Conservation (phyloP, 2,797 vertebrate genomes). For the Botia almorhae region DNA sequence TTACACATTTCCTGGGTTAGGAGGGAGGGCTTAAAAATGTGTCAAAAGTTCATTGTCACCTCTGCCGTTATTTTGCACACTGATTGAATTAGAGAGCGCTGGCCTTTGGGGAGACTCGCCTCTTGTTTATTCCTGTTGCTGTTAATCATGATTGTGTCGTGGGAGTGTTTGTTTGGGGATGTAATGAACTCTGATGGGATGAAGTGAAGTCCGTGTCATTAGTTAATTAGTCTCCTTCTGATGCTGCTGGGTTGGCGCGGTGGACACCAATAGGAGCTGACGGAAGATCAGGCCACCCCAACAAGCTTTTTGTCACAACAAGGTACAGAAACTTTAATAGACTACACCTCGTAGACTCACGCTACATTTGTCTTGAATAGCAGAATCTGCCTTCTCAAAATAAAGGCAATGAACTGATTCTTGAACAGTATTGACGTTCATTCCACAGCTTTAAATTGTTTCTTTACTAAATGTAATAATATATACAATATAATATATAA, state of each 20-base stretch:
- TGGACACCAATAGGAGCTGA: slow-evolving; percentile 46
- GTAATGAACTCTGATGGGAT: slow-evolving; percentile 58
- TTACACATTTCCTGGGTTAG: neutral
- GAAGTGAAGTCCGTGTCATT: slow-evolving; percentile 57
- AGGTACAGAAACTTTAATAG: slow-evolving; percentile 47
- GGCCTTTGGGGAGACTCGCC: neutral
- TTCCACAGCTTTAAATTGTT: neutral
- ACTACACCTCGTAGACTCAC: slow-evolving; percentile 51
- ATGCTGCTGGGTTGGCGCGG: slow-evolving; percentile 47
- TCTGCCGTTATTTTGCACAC: slow-evolving; percentile 15
- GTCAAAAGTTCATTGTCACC: slow-evolving; percentile 26
- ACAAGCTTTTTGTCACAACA: slow-evolving; percentile 43
- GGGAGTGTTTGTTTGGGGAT: slow-evolving; percentile 59
- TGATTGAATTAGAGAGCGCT: neutral
- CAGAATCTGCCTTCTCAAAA: slow-evolving; percentile 16
- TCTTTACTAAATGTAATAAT: neutral
- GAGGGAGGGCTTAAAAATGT: neutral
- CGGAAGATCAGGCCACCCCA: slow-evolving; percentile 38
- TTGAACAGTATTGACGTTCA: neutral
- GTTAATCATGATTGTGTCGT: slow-evolving; percentile 39
- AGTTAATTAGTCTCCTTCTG: slow-evolving; percentile 56
- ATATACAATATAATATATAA: neutral
- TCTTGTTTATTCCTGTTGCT: slow-evolving; percentile 26
- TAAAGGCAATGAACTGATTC: neutral
- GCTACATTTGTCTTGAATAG: neutral